Evolutionary conservation across 2,888 invertebrate genomes (phyloP).

Genomic region (Synanthedon vespiformis): DNA sequence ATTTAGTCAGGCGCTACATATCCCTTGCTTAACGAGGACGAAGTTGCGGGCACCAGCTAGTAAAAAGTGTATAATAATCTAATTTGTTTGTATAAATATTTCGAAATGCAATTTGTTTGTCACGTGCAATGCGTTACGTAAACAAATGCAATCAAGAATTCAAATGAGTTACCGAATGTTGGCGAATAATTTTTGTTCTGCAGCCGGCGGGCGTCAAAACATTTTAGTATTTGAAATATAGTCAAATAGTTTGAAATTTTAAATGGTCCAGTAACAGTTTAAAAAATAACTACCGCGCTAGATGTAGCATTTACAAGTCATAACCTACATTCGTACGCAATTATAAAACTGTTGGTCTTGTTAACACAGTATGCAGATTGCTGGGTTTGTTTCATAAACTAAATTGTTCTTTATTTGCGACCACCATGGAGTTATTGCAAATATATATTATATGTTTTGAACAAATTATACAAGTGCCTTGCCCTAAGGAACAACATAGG

Average conservation of each 20-base stretch:
- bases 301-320: not conserved
- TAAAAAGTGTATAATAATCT: not conserved
- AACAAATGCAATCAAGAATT: not conserved
- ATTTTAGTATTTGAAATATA: not conserved
- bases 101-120: not conserved
- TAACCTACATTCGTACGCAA: not conserved
- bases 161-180: not conserved
- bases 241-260: not conserved
- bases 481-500: too few species aligned
- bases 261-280: not conserved
- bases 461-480: too few species aligned
- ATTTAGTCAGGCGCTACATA: too few species aligned
- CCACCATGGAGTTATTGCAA: too few species aligned
- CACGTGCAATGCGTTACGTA: not conserved
- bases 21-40: too few species aligned
- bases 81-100: slow-evolving; percentile 1
- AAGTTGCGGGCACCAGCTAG: too few species aligned
- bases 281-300: not conserved
- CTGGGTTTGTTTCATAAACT: not conserved
- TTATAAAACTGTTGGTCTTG: not conserved
- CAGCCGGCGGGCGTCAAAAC: not conserved
- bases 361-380: not conserved
- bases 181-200: not conserved
- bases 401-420: not conserved
- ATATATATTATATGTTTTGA: too few species aligned